A percentile compares a stretch with the other conserved stretches of the same genome.
Evolutionary conservation across 2,888 invertebrate genomes (phyloP).

Genomic region (Sarcophaga subvicina): DNA sequence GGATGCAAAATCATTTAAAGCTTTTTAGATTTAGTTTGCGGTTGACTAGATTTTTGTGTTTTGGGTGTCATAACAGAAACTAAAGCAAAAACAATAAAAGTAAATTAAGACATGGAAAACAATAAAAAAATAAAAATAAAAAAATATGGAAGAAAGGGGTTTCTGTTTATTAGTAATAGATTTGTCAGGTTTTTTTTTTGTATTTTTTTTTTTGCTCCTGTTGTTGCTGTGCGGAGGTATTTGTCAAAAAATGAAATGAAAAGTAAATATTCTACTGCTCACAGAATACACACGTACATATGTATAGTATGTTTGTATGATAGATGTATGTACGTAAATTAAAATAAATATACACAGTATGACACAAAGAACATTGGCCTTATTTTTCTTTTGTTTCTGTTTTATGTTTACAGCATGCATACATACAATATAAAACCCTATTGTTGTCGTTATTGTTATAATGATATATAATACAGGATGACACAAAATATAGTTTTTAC

Average conservation of each 20-base stretch:
- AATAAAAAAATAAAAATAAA: slow-evolving; percentile 2
- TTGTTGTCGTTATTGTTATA: background rate
- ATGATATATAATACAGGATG: background rate
- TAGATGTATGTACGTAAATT: slow-evolving; percentile 2
- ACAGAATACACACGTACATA: background rate
- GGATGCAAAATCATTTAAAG: slow-evolving; percentile 68
- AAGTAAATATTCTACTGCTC: slow-evolving; percentile 40
- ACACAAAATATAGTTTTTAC: background rate
- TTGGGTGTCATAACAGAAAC: slow-evolving; percentile 62
- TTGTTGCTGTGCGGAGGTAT: slow-evolving; percentile 43
- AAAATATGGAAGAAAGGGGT: slow-evolving; percentile 18
- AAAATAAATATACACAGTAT: background rate
- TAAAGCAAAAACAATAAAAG: slow-evolving; percentile 3
- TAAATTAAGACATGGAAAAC: background rate
- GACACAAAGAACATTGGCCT: slow-evolving; percentile 53
- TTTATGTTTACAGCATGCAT: background rate
- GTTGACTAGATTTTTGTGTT: slow-evolving; percentile 67
- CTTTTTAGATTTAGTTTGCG: slow-evolving; percentile 65
- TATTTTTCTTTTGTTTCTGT: slow-evolving; percentile 32
- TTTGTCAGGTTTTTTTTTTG: slow-evolving; percentile 41
- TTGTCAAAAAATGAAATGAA: slow-evolving; percentile 50
- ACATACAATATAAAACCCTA: background rate
- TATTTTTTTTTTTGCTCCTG: background rate
- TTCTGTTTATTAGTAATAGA: slow-evolving; percentile 63
- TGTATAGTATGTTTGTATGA: background rate